A percentile compares a stretch with the other conserved stretches of the same genome.
Conservation (phyloP, 2,888 invertebrate species). For the Bombylius discolor region DNA sequence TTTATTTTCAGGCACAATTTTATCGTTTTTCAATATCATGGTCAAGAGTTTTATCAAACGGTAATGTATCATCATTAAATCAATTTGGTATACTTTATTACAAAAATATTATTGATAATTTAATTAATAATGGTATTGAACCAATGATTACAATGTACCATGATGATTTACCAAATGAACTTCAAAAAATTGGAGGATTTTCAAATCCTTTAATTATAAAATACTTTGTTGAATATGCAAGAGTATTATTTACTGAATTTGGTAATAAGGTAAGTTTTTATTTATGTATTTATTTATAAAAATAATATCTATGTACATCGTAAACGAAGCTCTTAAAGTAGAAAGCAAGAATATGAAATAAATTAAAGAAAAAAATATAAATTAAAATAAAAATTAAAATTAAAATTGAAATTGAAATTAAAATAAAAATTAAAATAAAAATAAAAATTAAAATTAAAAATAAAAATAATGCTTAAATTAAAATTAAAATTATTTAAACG, state of each 20-base stretch:
- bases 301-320: too few species aligned
- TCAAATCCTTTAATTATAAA: conserved; percentile 34
- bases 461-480: too few species aligned
- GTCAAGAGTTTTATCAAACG: conserved; percentile 49
- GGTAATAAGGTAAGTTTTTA: conserved; percentile 35
- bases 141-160: conserved; percentile 48
- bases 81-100: conserved; percentile 49
- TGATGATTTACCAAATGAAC: conserved; percentile 41
- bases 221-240: conserved; percentile 41
- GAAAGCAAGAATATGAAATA: too few species aligned
- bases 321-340: too few species aligned
- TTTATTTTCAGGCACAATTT: conserved; percentile 27
- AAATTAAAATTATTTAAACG: too few species aligned
- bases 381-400: too few species aligned
- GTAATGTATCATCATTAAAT: conserved; percentile 42
- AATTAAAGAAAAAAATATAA: too few species aligned
- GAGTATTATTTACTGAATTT: conserved; percentile 35
- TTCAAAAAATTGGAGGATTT: conserved; percentile 45
- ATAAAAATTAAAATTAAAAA: too few species aligned
- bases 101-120: conserved; percentile 47
- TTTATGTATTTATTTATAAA: too few species aligned
- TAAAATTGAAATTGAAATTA: too few species aligned
- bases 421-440: too few species aligned
- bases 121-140: conserved; percentile 45
- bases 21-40: conserved; percentile 51